These are phyloP conservation scores for Andricus grossulariae DNA, from an alignment of 1,140 invertebrate species.

Conservation along the genomic window DNA sequence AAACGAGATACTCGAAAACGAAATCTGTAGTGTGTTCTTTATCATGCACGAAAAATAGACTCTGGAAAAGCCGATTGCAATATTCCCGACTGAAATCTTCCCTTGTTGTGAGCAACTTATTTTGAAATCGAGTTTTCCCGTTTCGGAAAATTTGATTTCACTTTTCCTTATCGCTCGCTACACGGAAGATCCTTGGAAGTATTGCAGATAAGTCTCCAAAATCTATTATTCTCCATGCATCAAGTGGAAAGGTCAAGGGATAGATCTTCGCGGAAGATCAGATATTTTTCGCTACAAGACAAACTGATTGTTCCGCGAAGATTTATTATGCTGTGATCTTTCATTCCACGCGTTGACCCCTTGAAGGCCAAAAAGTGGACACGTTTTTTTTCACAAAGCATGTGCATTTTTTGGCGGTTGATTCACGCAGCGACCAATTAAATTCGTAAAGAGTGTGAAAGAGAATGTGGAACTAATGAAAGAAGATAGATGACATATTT, in stretches of 20 bases:
- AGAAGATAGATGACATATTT: slow-evolving; percentile 64
- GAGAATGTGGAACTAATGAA: slow-evolving; percentile 30
- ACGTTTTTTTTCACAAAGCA: not conserved
- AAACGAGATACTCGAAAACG: too few relatives aligned
- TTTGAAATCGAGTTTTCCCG: not conserved
- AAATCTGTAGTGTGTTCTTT: too few relatives aligned
- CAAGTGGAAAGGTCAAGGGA: not conserved
- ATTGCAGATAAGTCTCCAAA: not conserved
- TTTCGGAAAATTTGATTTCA: not conserved
- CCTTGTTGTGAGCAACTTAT: not conserved
- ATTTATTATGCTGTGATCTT: not conserved
- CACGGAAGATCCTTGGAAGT: not conserved
- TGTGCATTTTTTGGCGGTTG: not conserved
- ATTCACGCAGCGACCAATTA: slow-evolving; percentile 11
- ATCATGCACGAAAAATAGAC: too few relatives aligned
- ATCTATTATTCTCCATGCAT: not conserved
- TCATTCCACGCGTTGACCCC: not conserved
- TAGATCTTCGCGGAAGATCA: not conserved
- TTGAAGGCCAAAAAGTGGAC: slow-evolving; percentile 14
- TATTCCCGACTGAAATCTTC: too few relatives aligned
- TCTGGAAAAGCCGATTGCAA: too few relatives aligned
- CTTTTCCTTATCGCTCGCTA: not conserved
- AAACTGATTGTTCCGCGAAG: not conserved
- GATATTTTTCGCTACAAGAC: not conserved
- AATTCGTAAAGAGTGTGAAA: slow-evolving; percentile 8